Conservation (phyloP, 2,797 vertebrate species). For the Microctenopoma stevenorrisi region DNA sequence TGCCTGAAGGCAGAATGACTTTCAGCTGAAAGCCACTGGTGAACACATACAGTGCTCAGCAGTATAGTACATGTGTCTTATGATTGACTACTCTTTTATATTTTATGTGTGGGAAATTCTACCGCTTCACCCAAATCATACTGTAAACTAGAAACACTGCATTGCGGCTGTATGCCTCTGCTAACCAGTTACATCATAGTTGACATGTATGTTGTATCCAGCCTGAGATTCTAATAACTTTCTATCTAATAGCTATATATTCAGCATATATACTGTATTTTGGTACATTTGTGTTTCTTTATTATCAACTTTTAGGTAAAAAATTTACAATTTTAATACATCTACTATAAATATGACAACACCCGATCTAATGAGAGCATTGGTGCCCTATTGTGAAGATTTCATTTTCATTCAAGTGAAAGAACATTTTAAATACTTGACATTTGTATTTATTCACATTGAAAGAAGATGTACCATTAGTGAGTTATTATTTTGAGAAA, state of each 20-base stretch:
- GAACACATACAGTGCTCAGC: conserved; percentile 14
- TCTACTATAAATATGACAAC: not conserved
- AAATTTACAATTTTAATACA: not conserved
- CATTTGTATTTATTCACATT: not conserved
- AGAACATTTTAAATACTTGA: not conserved
- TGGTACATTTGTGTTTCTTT: not conserved
- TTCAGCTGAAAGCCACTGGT: conserved; percentile 14
- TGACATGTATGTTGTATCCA: too few relatives aligned
- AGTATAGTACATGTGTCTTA: conserved; percentile 27
- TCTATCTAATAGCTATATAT: too few relatives aligned
- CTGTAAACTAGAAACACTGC: not conserved
- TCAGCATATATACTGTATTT: not conserved
- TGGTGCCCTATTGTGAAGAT: not conserved
- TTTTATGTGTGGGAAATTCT: conserved; percentile 52
- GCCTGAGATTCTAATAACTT: too few relatives aligned
- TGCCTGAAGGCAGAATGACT: conserved; percentile 44
- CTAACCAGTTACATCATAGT: too few relatives aligned
- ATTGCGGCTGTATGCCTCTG: too few relatives aligned
- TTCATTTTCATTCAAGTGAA: not conserved
- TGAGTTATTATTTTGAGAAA: not conserved
- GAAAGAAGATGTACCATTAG: not conserved
- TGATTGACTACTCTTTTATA: conserved; percentile 44
- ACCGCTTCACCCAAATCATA: conserved; percentile 27
- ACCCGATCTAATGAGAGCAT: not conserved
- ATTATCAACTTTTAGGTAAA: not conserved